Evolutionary conservation across 2,113 vertebrate species (phyloP).

Genomic region (Cyanoliseus patagonus): DNA sequence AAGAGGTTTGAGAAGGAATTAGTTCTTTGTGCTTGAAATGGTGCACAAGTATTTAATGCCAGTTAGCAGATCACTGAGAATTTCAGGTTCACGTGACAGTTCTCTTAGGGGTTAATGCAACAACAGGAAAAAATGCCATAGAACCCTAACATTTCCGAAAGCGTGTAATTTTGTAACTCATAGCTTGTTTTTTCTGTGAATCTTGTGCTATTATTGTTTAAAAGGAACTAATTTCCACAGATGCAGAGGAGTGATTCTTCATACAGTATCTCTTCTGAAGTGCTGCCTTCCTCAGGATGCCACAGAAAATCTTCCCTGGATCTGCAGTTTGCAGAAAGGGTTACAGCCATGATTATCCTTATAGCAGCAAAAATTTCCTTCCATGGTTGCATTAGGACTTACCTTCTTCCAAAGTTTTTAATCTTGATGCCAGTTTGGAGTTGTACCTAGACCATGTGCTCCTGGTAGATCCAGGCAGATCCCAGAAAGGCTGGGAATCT

Average conservation of each 20-base stretch:
- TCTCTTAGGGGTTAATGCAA: background rate
- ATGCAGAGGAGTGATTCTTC: background rate
- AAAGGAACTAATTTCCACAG: background rate
- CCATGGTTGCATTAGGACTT: background rate
- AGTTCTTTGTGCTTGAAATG: background rate
- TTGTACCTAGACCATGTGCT: background rate
- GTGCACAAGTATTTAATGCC: background rate
- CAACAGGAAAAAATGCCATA: background rate
- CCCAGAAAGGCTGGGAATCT: background rate
- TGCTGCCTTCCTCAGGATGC: background rate
- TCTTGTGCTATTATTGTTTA: background rate
- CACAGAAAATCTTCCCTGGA: background rate
- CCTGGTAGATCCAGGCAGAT: background rate
- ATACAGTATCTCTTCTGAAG: background rate
- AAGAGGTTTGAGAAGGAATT: background rate
- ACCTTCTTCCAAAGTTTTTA: background rate
- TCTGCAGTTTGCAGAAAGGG: background rate
- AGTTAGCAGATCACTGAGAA: background rate
- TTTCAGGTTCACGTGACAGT: background rate
- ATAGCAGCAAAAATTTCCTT: background rate
- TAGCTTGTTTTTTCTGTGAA: background rate
- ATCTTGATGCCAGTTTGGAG: background rate
- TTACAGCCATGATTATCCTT: background rate
- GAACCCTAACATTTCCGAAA: background rate
- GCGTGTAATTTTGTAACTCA: background rate